phyloP scores from a whole-genome alignment of 1,140 invertebrate genomes.

The Belonocnema kinseyi region DNA sequence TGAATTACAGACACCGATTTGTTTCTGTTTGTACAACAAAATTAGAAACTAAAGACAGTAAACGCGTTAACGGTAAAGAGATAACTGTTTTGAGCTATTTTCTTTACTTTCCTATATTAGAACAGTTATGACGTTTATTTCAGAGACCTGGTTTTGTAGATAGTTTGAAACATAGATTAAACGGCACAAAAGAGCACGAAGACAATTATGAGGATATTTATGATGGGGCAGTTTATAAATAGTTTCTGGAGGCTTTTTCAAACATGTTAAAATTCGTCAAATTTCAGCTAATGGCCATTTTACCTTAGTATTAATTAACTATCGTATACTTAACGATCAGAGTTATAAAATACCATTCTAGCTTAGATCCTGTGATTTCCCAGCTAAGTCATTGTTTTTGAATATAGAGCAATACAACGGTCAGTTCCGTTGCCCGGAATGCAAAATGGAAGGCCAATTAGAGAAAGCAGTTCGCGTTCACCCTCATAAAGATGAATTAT shows the following conservation, averaged over 20 bases:
- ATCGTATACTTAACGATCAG: conserved; percentile 18
- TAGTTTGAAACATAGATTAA: no score
- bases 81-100: no score
- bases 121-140: no score
- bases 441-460: background rate
- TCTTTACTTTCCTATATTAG: no score
- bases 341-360: conserved; percentile 39
- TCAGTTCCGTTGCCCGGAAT: background rate
- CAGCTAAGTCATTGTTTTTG: background rate
- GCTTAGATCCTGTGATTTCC: conserved; percentile 22
- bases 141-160: no score
- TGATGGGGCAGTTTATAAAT: conserved; percentile 38
- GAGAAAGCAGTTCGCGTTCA: background rate
- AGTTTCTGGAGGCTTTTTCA: conserved; percentile 23
- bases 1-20: no score
- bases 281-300: conserved; percentile 58
- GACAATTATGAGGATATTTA: conserved; percentile 37
- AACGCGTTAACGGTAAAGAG: background rate
- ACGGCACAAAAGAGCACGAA: background rate
- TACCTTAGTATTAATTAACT: conserved; percentile 53
- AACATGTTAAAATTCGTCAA: conserved; percentile 59
- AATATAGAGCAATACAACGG: background rate
- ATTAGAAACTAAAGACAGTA: background rate
- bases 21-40: conserved; percentile 30
- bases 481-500: background rate